Base-by-base conservation (phyloP, 2,888 invertebrate genomes). In the Calephelis perditalis region DNA sequence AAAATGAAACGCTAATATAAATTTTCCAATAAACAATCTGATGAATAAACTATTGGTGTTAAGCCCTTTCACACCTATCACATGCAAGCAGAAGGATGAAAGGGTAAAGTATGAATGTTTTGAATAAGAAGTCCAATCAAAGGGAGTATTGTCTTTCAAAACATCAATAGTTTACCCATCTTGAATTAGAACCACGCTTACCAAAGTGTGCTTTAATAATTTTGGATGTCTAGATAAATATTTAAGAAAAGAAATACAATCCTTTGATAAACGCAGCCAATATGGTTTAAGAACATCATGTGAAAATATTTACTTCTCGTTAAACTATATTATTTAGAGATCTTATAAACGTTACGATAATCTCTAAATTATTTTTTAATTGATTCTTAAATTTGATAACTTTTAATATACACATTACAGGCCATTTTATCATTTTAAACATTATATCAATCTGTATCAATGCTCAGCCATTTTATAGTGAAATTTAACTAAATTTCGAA, bases 11-110 rank as follows among this genome's bases (percentile, higher is more conserved):
- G 8, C 26, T 26, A 26, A 26, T 26, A 40, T 40, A 6, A 40
- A 40, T 40, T 7, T 40, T 5, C 6, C 8, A 40, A 7, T 71
- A 70, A 89, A 89, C 89, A 90, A 91, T 91, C 93, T 93, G 93
- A 93, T 93, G 93, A 92, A 93, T 93, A 93, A 93, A 93, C 93
- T 92, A 93, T 93, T 93, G 92, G 92, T 84, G 71, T 72, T 77
- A 85, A 86, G 82, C 84, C 91, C 86, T 85, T 88, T 83, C 82
- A 80, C 74, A 75, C 75, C 81, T 81, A 81, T 74, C 70, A 76
- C 87, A 86, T 87, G 87, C 89, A 88, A 81, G 81, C 83, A 73
- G 76, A 80, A 79, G 78, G 67, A 91, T 91, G 92, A 92, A 84
- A 85, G 83, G 86, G 89, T 90, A 90, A 90, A 89, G 67, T 89